These are phyloP conservation scores for Samia ricini DNA, from an alignment of 1,140 invertebrate species.

Conservation along the genomic window DNA sequence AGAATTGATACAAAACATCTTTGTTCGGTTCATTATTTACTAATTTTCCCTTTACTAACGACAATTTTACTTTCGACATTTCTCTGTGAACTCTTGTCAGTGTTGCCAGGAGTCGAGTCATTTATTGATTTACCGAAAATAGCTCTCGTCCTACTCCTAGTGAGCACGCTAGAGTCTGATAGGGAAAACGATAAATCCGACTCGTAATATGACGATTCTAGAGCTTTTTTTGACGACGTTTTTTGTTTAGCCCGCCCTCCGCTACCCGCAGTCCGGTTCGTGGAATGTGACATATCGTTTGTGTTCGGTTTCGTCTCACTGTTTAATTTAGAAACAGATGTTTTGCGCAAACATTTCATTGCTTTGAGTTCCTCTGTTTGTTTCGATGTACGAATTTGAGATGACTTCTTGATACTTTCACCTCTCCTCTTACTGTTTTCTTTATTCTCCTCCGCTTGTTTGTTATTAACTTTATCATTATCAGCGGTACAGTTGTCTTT, in stretches of 20 bases:
- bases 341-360: no score
- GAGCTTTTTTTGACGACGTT: not conserved
- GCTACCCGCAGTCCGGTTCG: not conserved
- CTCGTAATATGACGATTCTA: not conserved
- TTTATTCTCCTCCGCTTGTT: not conserved
- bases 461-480: not conserved
- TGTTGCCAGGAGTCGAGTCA: no score
- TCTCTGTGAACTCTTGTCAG: no score
- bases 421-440: not conserved
- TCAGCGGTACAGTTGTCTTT: not conserved
- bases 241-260: not conserved
- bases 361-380: no score
- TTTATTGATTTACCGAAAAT: not conserved
- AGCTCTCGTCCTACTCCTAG: not conserved
- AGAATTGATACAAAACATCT: no score
- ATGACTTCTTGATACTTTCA: not conserved
- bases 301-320: no score
- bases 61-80: no score
- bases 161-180: not conserved
- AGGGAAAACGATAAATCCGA: not conserved
- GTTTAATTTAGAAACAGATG: no score
- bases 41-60: no score
- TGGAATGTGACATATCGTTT: not conserved
- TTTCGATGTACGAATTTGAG: not conserved
- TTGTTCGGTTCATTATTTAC: no score